Evolutionary conservation across 2,888 invertebrate species (phyloP).

Genomic region (Notodonta ziczac): DNA sequence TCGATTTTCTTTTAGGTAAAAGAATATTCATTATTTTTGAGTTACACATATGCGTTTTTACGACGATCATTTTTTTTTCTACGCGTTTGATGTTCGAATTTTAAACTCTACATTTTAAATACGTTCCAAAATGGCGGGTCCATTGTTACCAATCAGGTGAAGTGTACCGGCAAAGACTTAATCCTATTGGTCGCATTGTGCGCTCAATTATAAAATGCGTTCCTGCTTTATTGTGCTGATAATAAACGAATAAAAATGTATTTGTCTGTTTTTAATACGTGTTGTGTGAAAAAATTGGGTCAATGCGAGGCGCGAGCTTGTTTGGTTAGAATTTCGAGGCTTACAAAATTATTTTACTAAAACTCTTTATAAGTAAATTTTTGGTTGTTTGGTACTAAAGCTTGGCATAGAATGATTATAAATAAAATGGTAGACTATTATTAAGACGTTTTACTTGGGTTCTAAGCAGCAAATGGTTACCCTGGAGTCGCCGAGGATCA

Average conservation of each 20-base stretch:
- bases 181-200: constrained; percentile 60
- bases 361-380: too few species aligned
- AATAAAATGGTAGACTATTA: too few species aligned
- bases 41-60: too few species aligned
- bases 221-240: constrained; percentile 50
- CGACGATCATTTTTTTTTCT: background rate
- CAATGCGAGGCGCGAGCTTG: constrained; percentile 12
- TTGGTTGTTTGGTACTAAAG: too few species aligned
- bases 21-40: too few species aligned
- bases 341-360: background rate
- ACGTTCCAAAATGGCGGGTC: constrained; percentile 57
- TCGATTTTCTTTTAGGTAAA: too few species aligned
- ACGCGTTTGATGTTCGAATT: constrained; percentile 42
- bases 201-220: constrained; percentile 50
- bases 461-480: too few species aligned
- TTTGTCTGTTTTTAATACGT: constrained; percentile 28
- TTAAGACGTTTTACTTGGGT: too few species aligned
- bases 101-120: constrained; percentile 51
- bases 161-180: constrained; percentile 60
- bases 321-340: constrained; percentile 2
- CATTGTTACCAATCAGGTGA: constrained; percentile 67
- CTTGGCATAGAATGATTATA: too few species aligned
- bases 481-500: too few species aligned
- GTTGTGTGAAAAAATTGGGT: constrained; percentile 44
- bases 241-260: constrained; percentile 24